Evolutionary conservation across 2,888 invertebrate species (phyloP), one percentile per base, ranked within the genome.

Genomic region (Polydesmus complanatus): DNA sequence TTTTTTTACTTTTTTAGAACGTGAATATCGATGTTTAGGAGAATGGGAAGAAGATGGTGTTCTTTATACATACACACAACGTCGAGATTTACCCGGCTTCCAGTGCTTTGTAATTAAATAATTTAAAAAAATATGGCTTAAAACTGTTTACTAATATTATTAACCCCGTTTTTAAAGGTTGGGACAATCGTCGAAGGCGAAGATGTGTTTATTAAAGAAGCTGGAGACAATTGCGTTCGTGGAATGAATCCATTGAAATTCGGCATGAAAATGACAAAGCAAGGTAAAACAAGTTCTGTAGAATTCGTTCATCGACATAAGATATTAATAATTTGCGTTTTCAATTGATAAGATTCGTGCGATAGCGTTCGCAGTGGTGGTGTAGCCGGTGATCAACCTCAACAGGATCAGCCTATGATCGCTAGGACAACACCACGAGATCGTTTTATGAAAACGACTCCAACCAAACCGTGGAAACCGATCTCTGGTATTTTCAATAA

Each of bases 131-230:
- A 53, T 19, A 23, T 22, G n/a, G 11, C 27, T n/a, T 19, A 14
- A 54, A 26, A 54, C 23, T 22, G 27, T 54, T n/a, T n/a, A n/a
- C n/a, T n/a, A 37, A 37, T 37, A 25, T 55, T 27, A 22, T 48
- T 50, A n/a, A n/a, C n/a, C 3, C 48, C 2, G 14, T 14, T 8
- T 53, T 27, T n/a, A 25, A 57, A 69, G 69, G 65, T 67, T 14
- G 69, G 69, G 21, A 81, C 81, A 58, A 75, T 79, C 18, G 58
- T 65, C 5, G 76, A 78, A 22, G 78, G 80, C 48, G 78, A 78
- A 50, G 80, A 81, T 66, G 80, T 83, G 65, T 81, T 78, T 68
- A 83, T 83, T 62, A 81, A 80, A 68, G 83, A 83, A 73, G 83
- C 83, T 25, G 83, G 83, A 0, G 80, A 80, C 67, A 80, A 80